Evolutionary conservation across 1,140 invertebrate genomes (phyloP).

Genomic region (Drosophila hydei): DNA sequence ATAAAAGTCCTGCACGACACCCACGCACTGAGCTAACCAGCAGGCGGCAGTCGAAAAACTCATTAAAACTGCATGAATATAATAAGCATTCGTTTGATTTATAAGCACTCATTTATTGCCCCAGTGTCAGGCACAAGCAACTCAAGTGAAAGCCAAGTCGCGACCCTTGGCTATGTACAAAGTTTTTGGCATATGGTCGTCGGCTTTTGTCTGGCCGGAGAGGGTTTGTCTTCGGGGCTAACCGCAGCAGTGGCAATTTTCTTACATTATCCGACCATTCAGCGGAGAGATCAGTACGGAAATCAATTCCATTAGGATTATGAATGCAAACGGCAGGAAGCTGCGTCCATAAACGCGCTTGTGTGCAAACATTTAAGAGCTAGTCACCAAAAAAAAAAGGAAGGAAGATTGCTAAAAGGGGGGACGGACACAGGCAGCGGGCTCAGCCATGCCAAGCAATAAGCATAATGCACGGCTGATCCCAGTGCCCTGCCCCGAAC

Average conservation of each 20-base stretch:
- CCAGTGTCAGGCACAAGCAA: slow-evolving; percentile 5
- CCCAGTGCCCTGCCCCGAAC: background rate
- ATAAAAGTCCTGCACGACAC: slow-evolving; percentile 36
- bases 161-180: slow-evolving; percentile 20
- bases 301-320: slow-evolving; percentile 83
- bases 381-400: background rate
- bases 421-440: background rate
- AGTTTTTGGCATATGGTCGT: slow-evolving; percentile 68
- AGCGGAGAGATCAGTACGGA: slow-evolving; percentile 43
- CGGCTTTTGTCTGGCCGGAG: slow-evolving; percentile 22
- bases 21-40: slow-evolving; percentile 26
- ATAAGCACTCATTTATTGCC: slow-evolving; percentile 71
- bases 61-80: slow-evolving; percentile 82
- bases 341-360: slow-evolving; percentile 78
- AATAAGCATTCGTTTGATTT: slow-evolving; percentile 78
- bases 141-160: slow-evolving; percentile 11
- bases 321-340: slow-evolving; percentile 76
- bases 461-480: slow-evolving; percentile 67
- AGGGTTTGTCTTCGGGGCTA: slow-evolving; percentile 46
- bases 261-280: slow-evolving; percentile 66
- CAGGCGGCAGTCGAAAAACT: slow-evolving; percentile 45
- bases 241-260: slow-evolving; percentile 69
- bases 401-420: slow-evolving; percentile 1
- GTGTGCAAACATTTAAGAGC: slow-evolving; percentile 76
- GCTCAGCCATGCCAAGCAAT: slow-evolving; percentile 55